phyloP scores from a whole-genome alignment of 2,888 invertebrate species.

The Caenorhabditis virilis region DNA sequence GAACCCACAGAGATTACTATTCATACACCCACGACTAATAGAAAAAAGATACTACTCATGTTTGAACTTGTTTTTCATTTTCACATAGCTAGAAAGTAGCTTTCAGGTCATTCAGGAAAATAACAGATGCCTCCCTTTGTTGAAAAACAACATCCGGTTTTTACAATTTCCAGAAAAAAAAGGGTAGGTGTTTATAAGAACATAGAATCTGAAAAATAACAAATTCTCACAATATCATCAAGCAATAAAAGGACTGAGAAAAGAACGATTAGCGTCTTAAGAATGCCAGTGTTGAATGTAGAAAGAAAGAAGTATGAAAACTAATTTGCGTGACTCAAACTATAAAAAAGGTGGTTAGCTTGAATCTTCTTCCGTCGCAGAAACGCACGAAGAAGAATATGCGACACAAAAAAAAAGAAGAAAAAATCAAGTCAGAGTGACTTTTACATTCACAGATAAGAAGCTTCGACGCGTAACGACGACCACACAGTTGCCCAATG shows the following conservation, averaged over 20 bases:
- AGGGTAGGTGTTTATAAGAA: not conserved
- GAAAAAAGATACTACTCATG: too few relatives aligned
- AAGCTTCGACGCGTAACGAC: conserved; percentile 1
- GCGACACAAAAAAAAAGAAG: not conserved
- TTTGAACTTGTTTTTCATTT: too few relatives aligned
- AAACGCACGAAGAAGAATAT: not conserved
- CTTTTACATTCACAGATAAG: conserved; percentile 1
- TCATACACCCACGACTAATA: too few relatives aligned
- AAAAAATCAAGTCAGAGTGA: not conserved
- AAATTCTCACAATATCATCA: not conserved
- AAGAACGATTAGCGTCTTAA: too few relatives aligned
- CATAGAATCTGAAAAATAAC: not conserved
- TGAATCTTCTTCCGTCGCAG: not conserved
- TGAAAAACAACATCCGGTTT: too few relatives aligned
- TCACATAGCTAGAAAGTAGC: too few relatives aligned
- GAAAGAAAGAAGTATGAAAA: not conserved
- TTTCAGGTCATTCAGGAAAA: too few relatives aligned
- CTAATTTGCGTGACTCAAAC: not conserved
- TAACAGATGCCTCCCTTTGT: too few relatives aligned
- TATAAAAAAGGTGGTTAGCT: not conserved
- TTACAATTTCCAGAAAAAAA: not conserved
- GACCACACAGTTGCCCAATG: conserved; percentile 9
- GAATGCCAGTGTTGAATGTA: too few relatives aligned
- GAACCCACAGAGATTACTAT: too few relatives aligned
- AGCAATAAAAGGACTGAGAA: conserved; percentile 9